Evolutionary conservation across 2,113 vertebrate species (phyloP), one percentile per base, ranked within the genome.

Genomic region (Corvus moneduloides): DNA sequence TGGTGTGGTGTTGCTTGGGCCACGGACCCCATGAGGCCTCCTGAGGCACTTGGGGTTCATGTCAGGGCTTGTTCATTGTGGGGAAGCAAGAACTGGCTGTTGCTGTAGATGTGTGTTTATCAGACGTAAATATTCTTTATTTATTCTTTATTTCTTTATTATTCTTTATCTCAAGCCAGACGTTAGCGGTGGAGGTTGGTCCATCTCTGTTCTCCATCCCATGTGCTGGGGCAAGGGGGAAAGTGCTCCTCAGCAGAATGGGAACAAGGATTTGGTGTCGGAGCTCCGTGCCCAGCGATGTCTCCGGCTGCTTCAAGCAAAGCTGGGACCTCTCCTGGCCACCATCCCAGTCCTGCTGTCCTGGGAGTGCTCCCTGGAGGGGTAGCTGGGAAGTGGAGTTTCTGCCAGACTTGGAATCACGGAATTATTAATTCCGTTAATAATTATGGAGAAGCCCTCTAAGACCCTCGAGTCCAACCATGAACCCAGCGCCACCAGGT

Each of bases 261-360:
- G 44, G 41, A 52, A 11, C 5, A 1, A 20, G 37, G 59, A 46
- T 59, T 75, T 24, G 37, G 33, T 19, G 80, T 26, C 0, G 0
- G 10, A 35, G 6, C 56, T n/a, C 19, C 0, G 12, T 14, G 43
- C 48, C 21, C 4, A 10, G 23, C 0, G 7, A 12, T 7, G 13
- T 11, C 62, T 73, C 21, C 3, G 3, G 37, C 58, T 80, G 58
- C 33, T 68, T 59, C 49, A 17, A 23, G 61, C 69, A 52, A 51
- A 64, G 48, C 87, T 58, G 20, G 28, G 58, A 16, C 37, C 22
- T 63, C 39, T 80, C 58, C 81, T 67, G 52, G 10, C 11, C 73
- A 2, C 6, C 10, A 24, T 17, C 48, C 87, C 56, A 23, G 46
- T 43, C 80, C 66, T 79, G 46, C 26, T 41, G 7, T 27, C 32